Base-by-base conservation (phyloP, 2,888 invertebrate genomes). In the Gryllus longicercus region DNA sequence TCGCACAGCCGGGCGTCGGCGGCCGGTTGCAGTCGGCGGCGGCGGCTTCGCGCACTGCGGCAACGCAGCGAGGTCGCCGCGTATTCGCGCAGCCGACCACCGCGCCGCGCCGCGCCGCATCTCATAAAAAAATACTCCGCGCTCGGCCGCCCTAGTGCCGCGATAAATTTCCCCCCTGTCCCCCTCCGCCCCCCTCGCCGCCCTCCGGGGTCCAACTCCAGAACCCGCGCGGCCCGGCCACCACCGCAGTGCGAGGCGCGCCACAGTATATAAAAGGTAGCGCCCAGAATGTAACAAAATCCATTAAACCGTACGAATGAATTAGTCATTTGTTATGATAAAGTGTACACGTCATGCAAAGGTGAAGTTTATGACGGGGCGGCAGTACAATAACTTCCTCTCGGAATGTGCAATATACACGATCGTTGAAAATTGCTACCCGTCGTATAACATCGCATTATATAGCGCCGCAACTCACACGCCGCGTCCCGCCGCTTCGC, bases 111-210 rank as follows among this genome's bases (percentile, higher is more conserved):
- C 16, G 18, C 63, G 63, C 63, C 14, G 63, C 63, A 63, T 63
- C 63, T 63, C 63, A 63, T 63, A 63, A 63, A 63, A 38, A 63
- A 63, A 63, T 63, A 63, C 63, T 63, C 63, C 63, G 63, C 63
- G 14, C 63, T 63, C 63, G 16, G 63, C 63, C 63, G 63, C 14
- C n/a, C 63, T 63, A 63, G 63, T 63, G 16, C 63, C 63, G 63
- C 63, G 63, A 63, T 63, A 63, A 63, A 63, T 63, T 63, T 16
- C 14, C 63, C 63, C 5, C 3, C 63, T 38, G 5, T 63, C 63
- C 63, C 63, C 18, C 63, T 18, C 63, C 63, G 4, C 16, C n/a
- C 63, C n/a, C 63, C 63, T 63, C 63, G 5, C 63, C 14, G 14
- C 63, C 63, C 63, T 18, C 16, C 14, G 1, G n/a, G 63, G 63